Evolutionary conservation across 2,888 invertebrate genomes (phyloP), one percentile per base, ranked within the genome.

Genomic region (Norana najaformis): DNA sequence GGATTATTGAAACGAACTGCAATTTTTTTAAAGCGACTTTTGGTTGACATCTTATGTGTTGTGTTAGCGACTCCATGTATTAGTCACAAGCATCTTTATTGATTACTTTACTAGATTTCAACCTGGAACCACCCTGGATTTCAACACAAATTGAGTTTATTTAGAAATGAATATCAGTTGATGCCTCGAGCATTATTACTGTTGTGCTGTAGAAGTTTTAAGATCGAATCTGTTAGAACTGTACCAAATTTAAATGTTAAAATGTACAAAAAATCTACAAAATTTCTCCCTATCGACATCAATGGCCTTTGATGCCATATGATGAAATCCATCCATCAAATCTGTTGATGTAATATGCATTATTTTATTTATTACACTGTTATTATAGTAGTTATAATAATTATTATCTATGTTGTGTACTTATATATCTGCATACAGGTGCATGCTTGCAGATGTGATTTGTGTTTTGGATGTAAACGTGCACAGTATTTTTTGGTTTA

Each of bases 401-500:
- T 69, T n/a, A n/a, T 0, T 69, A 11, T 16, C 0, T 69, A 69
- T 69, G 69, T 69, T 69, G 69, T 69, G n/a, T 69, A 23, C 23
- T 6, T 69, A n/a, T n/a, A 69, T 30, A 69, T 69, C 30, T 53
- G 23, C 53, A 47, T 53, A 30, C 53, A 53, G 53, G 30, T 53
- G 3, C 53, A 30, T 53, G 23, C 30, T 11, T 69, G 6, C n/a
- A n/a, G n/a, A n/a, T 69, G 69, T 69, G 69, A 69, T 69, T n/a
- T 69, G 30, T 8, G 30, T 69, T 69, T 30, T 69, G 47, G 69
- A 69, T 69, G 69, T 69, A 69, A 69, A n/a, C n/a, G 30, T 30
- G n/a, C 69, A 69, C n/a, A 69, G n/a, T 69, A 69, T 69, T 69
- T n/a, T n/a, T n/a, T n/a, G n/a, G n/a, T 69, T 69, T 69, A n/a